phyloP scores from a whole-genome alignment of 2,888 invertebrate genomes.

The Rotaria sp. region DNA sequence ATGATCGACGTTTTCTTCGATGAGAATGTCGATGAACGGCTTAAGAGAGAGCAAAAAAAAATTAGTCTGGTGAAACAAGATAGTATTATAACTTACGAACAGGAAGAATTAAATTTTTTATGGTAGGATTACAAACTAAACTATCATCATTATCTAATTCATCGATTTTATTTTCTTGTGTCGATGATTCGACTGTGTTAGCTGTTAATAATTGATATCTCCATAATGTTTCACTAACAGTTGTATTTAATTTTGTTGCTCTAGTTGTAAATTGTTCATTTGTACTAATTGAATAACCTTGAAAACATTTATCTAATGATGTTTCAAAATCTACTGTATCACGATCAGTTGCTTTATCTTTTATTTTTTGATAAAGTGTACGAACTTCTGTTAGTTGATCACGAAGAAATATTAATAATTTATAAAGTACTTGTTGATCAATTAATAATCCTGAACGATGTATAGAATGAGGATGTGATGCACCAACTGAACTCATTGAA shows the following conservation, averaged over 20 bases:
- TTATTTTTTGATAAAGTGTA: background rate
- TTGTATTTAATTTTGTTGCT: conserved; percentile 49
- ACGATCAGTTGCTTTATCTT: conserved; percentile 13
- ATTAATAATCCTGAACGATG: background rate
- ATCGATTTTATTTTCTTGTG: conserved; percentile 67
- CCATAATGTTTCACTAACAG: conserved; percentile 67
- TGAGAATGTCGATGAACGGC: background rate
- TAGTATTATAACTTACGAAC: background rate
- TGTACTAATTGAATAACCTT: conserved; percentile 57
- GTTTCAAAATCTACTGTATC: background rate
- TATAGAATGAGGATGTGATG: background rate
- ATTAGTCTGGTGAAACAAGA: background rate
- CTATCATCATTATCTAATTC: conserved; percentile 71
- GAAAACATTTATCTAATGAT: background rate
- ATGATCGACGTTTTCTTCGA: background rate
- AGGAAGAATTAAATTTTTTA: conserved; percentile 17
- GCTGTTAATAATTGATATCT: conserved; percentile 68
- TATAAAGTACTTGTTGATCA: background rate
- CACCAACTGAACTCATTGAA: conserved; percentile 26
- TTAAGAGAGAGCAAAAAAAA: background rate
- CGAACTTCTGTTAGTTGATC: background rate
- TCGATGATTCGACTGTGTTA: conserved; percentile 68
- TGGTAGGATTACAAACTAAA: conserved; percentile 61
- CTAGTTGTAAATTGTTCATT: conserved; percentile 45
- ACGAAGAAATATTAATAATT: background rate